Conservation (phyloP, 2,113 vertebrate species). For the Gallinago undulata region DNA sequence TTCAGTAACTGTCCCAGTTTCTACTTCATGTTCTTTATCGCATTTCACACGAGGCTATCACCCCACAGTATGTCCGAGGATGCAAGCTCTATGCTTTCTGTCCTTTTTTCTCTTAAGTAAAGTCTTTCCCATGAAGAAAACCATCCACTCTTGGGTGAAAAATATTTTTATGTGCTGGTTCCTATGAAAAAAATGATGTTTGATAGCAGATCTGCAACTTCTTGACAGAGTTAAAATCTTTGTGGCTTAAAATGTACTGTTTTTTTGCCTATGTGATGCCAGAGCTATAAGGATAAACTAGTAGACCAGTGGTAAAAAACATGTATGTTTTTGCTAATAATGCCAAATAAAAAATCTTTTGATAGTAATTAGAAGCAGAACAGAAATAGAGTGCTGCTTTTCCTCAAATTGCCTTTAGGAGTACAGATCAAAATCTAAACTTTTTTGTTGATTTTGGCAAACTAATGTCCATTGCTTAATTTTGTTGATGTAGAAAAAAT, state of each 20-base stretch:
- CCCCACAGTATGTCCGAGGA: background rate
- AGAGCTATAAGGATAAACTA: background rate
- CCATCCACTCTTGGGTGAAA: background rate
- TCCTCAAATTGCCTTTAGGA: background rate
- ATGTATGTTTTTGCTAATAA: background rate
- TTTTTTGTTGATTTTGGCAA: background rate
- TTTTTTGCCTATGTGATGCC: background rate
- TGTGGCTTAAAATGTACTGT: background rate
- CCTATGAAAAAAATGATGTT: background rate
- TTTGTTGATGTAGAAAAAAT: background rate
- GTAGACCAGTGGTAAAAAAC: background rate
- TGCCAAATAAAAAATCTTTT: background rate
- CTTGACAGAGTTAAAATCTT: background rate
- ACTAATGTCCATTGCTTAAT: background rate
- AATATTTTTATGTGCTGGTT: background rate
- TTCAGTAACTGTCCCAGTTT: slow-evolving; percentile 64
- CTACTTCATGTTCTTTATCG: background rate
- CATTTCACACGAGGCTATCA: slow-evolving; percentile 15
- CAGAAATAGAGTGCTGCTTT: background rate
- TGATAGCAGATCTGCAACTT: background rate
- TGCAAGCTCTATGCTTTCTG: background rate
- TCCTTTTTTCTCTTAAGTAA: background rate
- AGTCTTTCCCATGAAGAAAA: background rate
- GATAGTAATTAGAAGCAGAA: background rate
- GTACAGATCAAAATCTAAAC: background rate